A percentile compares a stretch with the other conserved stretches of the same genome.
These are phyloP conservation scores for Odontamblyopus rebecca DNA, from an alignment of 2,797 vertebrate genomes.

Conservation along the genomic window DNA sequence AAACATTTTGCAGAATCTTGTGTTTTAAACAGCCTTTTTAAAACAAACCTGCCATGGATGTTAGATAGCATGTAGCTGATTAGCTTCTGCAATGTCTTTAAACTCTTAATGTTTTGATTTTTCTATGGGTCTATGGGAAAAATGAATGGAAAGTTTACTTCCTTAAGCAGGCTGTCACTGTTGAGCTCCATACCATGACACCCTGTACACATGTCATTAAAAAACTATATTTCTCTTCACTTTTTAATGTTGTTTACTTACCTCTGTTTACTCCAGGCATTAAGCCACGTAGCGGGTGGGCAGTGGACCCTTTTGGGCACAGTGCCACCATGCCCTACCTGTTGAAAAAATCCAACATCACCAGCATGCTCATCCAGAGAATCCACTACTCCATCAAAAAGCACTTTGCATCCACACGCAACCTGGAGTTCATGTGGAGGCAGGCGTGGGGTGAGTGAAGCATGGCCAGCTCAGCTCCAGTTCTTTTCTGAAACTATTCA, in stretches of 20 bases:
- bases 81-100: too few species aligned
- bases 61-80: too few species aligned
- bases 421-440: constrained; percentile 98
- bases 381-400: constrained; percentile 97
- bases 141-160: too few species aligned
- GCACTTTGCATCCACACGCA: constrained; percentile 89
- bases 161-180: too few species aligned
- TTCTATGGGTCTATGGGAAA: too few species aligned
- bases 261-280: constrained; percentile 73
- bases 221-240: background rate
- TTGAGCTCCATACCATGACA: too few species aligned
- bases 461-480: constrained; percentile 20
- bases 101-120: too few species aligned
- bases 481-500: constrained; percentile 25
- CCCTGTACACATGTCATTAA: background rate
- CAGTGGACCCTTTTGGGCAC: constrained; percentile 94
- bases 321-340: constrained; percentile 96
- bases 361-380: constrained; percentile 97
- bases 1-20: too few species aligned
- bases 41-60: too few species aligned
- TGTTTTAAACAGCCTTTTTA: too few species aligned
- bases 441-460: constrained; percentile 90
- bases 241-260: constrained; percentile 12
- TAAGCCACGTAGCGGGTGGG: constrained; percentile 89
- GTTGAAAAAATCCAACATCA: constrained; percentile 91